A percentile compares a stretch with the other conserved stretches of the same genome.
Conservation (phyloP, 2,888 invertebrate species). For the Lathronympha strigana region DNA sequence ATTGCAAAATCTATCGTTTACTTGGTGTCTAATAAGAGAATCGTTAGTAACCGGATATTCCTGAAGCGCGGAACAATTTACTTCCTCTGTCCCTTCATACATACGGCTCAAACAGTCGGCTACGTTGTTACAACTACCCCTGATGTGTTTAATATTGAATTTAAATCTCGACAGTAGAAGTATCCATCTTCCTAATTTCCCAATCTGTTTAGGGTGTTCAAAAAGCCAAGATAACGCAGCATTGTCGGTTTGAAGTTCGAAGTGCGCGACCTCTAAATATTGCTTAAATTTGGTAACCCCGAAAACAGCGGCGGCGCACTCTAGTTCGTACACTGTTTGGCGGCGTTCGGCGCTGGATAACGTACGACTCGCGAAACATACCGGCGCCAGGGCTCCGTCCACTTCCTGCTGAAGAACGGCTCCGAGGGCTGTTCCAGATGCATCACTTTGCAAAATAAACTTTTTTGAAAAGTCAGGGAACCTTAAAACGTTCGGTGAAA, state of each 20-base stretch:
- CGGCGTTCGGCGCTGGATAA: constrained; percentile 21
- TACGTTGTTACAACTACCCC: constrained; percentile 5
- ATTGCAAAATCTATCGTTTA: constrained; percentile 12
- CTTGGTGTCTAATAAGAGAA: neutral
- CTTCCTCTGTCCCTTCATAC: constrained; percentile 8
- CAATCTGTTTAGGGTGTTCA: constrained; percentile 29
- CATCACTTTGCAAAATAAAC: constrained; percentile 29
- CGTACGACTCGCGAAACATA: constrained; percentile 28
- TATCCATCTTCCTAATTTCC: constrained; percentile 23
- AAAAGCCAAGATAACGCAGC: constrained; percentile 34
- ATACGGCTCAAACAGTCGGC: constrained; percentile 16
- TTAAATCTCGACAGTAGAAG: constrained; percentile 11
- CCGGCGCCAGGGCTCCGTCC: constrained; percentile 26
- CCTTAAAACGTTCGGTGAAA: constrained; percentile 30
- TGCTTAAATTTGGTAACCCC: constrained; percentile 30
- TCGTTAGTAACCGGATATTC: constrained; percentile 5
- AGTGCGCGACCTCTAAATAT: constrained; percentile 24
- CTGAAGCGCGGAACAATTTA: constrained; percentile 8
- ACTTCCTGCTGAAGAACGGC: constrained; percentile 33
- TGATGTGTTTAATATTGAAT: constrained; percentile 24
- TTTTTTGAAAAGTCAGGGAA: constrained; percentile 29
- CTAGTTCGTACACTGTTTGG: constrained; percentile 19
- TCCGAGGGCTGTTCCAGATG: constrained; percentile 18
- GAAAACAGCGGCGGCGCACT: constrained; percentile 31
- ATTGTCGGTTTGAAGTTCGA: constrained; percentile 32